phyloP scores from a whole-genome alignment of 1,140 invertebrate species.

The Bombus confusus region DNA sequence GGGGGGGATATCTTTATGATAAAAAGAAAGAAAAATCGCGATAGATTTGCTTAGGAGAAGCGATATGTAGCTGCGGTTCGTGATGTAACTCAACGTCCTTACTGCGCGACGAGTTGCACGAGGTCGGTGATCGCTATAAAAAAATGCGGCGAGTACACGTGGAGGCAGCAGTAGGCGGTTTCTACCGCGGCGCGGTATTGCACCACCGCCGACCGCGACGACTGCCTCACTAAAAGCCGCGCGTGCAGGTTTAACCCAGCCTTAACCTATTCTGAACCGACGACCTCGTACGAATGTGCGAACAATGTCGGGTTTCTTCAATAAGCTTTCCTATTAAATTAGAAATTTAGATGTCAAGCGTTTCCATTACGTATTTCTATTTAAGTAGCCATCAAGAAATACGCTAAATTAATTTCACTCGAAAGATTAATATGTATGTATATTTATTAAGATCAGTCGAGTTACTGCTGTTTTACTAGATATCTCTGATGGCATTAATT shows the following conservation, averaged over 20 bases:
- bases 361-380: too few species aligned
- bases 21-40: not conserved
- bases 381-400: not conserved
- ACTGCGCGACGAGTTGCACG: constrained; percentile 81
- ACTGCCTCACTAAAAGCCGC: constrained; percentile 71
- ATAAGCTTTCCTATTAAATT: not conserved
- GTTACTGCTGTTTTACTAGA: not conserved
- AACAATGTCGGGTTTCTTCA: constrained; percentile 14
- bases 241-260: constrained; percentile 54
- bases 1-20: not conserved
- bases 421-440: not conserved
- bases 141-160: constrained; percentile 80
- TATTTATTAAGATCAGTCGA: not conserved
- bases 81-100: constrained; percentile 82
- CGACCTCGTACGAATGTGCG: constrained; percentile 35
- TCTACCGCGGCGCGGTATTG: constrained; percentile 56
- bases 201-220: constrained; percentile 61
- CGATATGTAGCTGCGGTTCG: constrained; percentile 40
- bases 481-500: not conserved
- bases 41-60: constrained; percentile 40
- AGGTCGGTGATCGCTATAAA: constrained; percentile 82
- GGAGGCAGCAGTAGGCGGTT: constrained; percentile 78
- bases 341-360: not conserved
- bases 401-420: not conserved
- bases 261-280: constrained; percentile 56